Percentiles rank a stretch among this genome's conserved stretches.
Evolutionary conservation across 2,888 invertebrate genomes (phyloP).

Genomic region (Pristionchus exspectatus): DNA sequence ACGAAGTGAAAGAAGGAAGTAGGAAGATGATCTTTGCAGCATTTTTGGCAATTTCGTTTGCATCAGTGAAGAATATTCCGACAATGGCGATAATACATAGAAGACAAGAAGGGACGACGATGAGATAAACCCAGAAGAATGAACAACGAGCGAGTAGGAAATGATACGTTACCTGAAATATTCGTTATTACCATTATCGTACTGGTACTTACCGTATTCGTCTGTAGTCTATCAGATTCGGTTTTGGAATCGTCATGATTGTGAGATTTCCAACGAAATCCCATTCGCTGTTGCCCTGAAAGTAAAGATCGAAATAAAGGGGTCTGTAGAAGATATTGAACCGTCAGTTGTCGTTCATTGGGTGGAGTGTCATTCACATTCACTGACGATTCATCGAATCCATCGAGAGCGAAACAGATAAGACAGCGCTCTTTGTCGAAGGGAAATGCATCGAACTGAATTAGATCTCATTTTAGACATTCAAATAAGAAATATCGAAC

Average conservation of each 20-base stretch:
- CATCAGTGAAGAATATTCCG: not conserved
- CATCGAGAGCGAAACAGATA: not conserved
- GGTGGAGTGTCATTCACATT: not conserved
- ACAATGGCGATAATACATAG: not conserved
- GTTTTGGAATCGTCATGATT: not conserved
- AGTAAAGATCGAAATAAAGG: not conserved
- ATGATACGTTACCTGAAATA: not conserved
- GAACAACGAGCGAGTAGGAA: not conserved
- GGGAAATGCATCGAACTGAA: not conserved
- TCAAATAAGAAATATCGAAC: not conserved
- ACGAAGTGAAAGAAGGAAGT: too few species aligned
- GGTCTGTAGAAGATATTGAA: not conserved
- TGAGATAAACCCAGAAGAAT: not conserved
- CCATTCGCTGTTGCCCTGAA: not conserved
- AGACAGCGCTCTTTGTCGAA: not conserved
- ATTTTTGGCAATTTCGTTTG: not conserved
- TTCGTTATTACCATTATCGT: not conserved
- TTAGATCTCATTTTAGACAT: too few species aligned
- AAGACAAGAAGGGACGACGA: not conserved
- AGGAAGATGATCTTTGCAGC: not conserved
- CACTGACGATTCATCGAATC: not conserved
- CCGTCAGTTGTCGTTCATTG: not conserved
- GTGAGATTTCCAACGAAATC: not conserved
- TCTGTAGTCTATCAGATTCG: not conserved
- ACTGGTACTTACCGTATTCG: not conserved